phyloP scores from a whole-genome alignment of 2,888 invertebrate species.

The Tachystola acroxantha region DNA sequence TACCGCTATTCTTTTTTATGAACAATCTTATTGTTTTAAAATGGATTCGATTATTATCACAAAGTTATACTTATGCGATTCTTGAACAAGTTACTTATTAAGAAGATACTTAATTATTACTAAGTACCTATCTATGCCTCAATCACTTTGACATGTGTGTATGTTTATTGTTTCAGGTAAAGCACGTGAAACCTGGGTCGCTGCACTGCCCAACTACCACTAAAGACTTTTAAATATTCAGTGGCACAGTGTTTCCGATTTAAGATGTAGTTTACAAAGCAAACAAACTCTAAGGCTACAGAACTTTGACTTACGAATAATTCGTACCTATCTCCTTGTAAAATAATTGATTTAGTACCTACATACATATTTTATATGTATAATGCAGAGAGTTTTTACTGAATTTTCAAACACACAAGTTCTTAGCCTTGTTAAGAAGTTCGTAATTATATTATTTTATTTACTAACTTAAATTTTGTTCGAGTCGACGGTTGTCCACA shows the following conservation, averaged over 20 bases:
- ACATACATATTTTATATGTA: slow-evolving; percentile 42
- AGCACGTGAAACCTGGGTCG: slow-evolving; percentile 61
- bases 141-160: too few species aligned
- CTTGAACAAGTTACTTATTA: too few species aligned
- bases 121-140: too few species aligned
- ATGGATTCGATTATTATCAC: slow-evolving; percentile 15
- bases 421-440: slow-evolving; percentile 47
- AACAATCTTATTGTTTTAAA: slow-evolving; percentile 41
- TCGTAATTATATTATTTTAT: slow-evolving; percentile 29
- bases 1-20: slow-evolving; percentile 63
- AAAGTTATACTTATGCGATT: too few species aligned
- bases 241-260: slow-evolving; percentile 57
- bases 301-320: slow-evolving; percentile 35
- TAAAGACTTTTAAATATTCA: slow-evolving; percentile 45
- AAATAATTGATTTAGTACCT: slow-evolving; percentile 47
- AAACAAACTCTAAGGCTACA: slow-evolving; percentile 30
- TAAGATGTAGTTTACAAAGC: slow-evolving; percentile 24
- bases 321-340: slow-evolving; percentile 32
- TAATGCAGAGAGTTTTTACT: slow-evolving; percentile 51
- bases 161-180: slow-evolving; percentile 70
- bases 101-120: too few species aligned
- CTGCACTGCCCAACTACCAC: slow-evolving; percentile 36
- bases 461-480: slow-evolving; percentile 40
- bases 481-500: slow-evolving; percentile 43
- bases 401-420: slow-evolving; percentile 52